Conservation (phyloP, 2,888 invertebrate genomes). For the Tanytarsus gracilentus region DNA sequence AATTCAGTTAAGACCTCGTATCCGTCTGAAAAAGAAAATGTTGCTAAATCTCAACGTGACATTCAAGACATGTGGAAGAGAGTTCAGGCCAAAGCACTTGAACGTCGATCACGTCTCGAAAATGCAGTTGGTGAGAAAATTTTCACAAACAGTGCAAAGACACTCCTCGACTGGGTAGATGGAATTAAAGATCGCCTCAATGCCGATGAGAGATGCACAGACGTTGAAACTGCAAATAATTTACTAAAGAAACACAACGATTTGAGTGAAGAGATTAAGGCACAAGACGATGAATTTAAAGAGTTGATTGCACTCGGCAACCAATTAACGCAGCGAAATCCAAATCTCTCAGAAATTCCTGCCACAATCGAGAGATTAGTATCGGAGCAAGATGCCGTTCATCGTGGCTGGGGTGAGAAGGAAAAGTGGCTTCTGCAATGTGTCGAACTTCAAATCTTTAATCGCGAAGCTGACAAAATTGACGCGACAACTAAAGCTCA, state of each 20-base stretch:
- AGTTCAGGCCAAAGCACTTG: slow-evolving; percentile 74
- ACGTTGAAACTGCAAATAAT: slow-evolving; percentile 87
- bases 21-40: slow-evolving; percentile 80
- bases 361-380: slow-evolving; percentile 63
- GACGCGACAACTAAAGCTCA: slow-evolving; percentile 92
- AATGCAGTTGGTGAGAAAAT: slow-evolving; percentile 94
- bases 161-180: slow-evolving; percentile 71
- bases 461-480: slow-evolving; percentile 93
- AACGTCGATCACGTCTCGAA: slow-evolving; percentile 75
- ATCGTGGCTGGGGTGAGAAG: slow-evolving; percentile 75
- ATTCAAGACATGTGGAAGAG: slow-evolving; percentile 82
- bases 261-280: slow-evolving; percentile 78
- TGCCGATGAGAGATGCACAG: slow-evolving; percentile 69
- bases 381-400: slow-evolving; percentile 66
- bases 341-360: slow-evolving; percentile 63
- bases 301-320: slow-evolving; percentile 73
- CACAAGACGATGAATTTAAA: slow-evolving; percentile 81
- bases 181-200: slow-evolving; percentile 70
- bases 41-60: slow-evolving; percentile 73
- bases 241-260: slow-evolving; percentile 86
- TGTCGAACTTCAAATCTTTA: slow-evolving; percentile 82
- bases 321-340: slow-evolving; percentile 65
- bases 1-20: slow-evolving; percentile 86
- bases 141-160: slow-evolving; percentile 76
- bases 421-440: slow-evolving; percentile 79